Conservation (phyloP, 64 coral and sea anemone genomes). For the Catalaphyllia jardinei region DNA sequence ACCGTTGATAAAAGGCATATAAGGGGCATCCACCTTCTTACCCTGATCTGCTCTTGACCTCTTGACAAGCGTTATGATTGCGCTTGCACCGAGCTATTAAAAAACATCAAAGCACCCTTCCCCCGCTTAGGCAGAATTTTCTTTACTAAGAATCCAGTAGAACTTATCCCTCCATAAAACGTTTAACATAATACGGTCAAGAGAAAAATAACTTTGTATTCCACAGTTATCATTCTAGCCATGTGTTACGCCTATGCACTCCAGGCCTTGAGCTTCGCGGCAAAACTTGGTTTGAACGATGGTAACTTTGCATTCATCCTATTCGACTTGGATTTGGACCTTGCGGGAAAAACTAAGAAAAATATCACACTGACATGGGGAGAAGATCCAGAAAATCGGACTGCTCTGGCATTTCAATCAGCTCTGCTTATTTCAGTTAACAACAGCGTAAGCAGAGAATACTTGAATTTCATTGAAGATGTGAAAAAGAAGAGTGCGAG, state of each 20-base stretch:
- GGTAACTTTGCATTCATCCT: slow-evolving; percentile 73
- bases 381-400: slow-evolving; percentile 21
- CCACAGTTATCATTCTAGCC: slow-evolving; percentile 79
- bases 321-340: slow-evolving; percentile 55
- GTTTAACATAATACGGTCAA: too few relatives aligned
- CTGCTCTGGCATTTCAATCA: slow-evolving; percentile 46
- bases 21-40: too few relatives aligned
- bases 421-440: slow-evolving; percentile 64
- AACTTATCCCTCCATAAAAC: too few relatives aligned
- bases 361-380: slow-evolving; percentile 16
- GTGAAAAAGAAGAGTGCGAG: slow-evolving; percentile 51
- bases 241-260: slow-evolving; percentile 68
- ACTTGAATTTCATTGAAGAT: slow-evolving; percentile 42
- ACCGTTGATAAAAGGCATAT: too few relatives aligned
- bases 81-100: too few relatives aligned
- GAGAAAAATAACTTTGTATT: neutral
- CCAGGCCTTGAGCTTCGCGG: slow-evolving; percentile 53
- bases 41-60: too few relatives aligned
- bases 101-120: too few relatives aligned
- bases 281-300: slow-evolving; percentile 56
- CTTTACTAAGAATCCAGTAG: too few relatives aligned
- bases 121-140: too few relatives aligned
- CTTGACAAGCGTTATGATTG: too few relatives aligned
- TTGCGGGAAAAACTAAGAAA: slow-evolving; percentile 2
- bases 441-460: slow-evolving; percentile 34